Conservation (phyloP, 2,888 invertebrate genomes). For the Andricus quercusramuli region DNA sequence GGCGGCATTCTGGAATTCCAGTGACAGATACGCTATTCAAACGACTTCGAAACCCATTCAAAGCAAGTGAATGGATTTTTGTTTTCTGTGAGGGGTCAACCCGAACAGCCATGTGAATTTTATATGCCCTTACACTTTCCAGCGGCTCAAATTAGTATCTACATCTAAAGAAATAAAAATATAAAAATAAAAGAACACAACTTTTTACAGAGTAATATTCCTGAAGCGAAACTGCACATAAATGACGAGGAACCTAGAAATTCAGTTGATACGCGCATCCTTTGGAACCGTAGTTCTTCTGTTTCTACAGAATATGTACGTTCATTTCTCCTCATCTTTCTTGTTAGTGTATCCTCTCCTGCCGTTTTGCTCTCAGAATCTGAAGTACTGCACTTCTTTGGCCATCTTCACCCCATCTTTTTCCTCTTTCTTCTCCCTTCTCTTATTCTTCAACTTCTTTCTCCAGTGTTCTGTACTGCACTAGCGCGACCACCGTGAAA, state of each 20-base stretch:
- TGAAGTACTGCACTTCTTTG: slow-evolving; percentile 4
- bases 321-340: slow-evolving; percentile 17
- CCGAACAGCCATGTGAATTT: too few relatives aligned
- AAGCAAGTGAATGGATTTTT: too few relatives aligned
- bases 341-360: not conserved
- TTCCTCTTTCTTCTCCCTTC: not conserved
- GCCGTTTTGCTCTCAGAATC: slow-evolving; percentile 2
- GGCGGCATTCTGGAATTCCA: too few relatives aligned
- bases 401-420: not conserved
- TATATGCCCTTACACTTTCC: too few relatives aligned
- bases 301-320: not conserved
- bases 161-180: too few relatives aligned
- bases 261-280: not conserved
- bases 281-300: not conserved
- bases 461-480: not conserved
- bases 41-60: too few relatives aligned
- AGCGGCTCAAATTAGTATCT: too few relatives aligned
- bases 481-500: slow-evolving; percentile 42
- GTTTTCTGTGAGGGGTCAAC: too few relatives aligned
- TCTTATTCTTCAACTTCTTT: slow-evolving; percentile 8
- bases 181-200: not conserved
- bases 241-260: not conserved
- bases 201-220: not conserved
- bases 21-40: too few relatives aligned
- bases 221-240: not conserved